Evolutionary conservation across 2,888 invertebrate genomes (phyloP), one percentile per base, ranked within the genome.

Genomic region (Neocrepidodera transversa): DNA sequence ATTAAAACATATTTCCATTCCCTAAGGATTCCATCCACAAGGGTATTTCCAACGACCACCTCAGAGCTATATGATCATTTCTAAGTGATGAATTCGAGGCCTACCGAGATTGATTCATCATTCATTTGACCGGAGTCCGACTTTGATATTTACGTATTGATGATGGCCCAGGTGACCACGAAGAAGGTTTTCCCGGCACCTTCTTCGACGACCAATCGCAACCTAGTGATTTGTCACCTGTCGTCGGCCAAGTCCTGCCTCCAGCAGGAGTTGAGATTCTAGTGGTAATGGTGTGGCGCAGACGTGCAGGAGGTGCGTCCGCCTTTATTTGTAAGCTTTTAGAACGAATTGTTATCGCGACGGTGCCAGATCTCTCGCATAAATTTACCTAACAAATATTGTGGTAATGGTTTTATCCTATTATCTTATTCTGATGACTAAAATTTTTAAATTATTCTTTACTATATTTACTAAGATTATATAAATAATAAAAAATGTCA

Each of bases 211-310:
- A 61, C 78, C 78, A 78, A 78, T 78, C 72, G 70, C 66, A 69
- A 67, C 58, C 69, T 69, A 68, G 72, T 74, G 77, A 78, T 75
- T 76, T 78, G 78, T 78, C 79, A 78, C 79, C 78, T 78, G 78
- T 76, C 75, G 70, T 71, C 65, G 68, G 59, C 68, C 66, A 71
- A 66, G 77, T 72, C 77, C 78, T 66, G 71, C 78, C 79, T 76
- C 71, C 76, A 69, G 64, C 68, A 70, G 68, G 64, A 69, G 67
- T 71, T 68, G 71, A 64, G 66, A 69, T 77, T 73, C 74, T 75
- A 75, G 76, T 76, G 76, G 77, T 69, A 74, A 71, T 51, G 68
- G 67, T 65, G 69, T 65, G 69, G 77, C 77, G 78, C 77, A 77
- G 74, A 66, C 76, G 76, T 76, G 69, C 63, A 53, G 64, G 62